Evolutionary conservation across 2,888 invertebrate genomes (phyloP), one percentile per base, ranked within the genome.

Genomic region (Stenurella melanura): DNA sequence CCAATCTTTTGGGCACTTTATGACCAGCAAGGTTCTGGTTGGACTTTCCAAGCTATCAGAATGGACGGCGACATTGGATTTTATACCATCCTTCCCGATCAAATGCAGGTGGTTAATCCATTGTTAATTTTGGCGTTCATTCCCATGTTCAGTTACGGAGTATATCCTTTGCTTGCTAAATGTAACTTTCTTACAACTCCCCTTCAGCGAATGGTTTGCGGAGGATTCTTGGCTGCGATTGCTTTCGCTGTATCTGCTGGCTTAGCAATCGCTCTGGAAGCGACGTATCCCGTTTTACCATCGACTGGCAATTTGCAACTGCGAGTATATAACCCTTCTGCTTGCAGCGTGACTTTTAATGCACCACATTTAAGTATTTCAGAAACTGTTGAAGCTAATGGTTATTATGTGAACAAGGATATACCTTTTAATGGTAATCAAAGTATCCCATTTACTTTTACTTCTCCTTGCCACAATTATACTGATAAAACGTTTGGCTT

Each of bases 1-100:
- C 98, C 98, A 0, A 92, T 99, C n/a, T 99, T 98, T 90, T 99
- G 98, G 98, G 97, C 98, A 0, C 91, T 99, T 0, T 98, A 95
- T 89, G 98, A 99, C 89, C 99, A 99, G 88, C 97, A 97, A 92
- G 97, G 96, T 19, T 97, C 97, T 0, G 92, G 96, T 77, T 98
- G 97, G 97, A 96, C 97, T 0, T 94, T 97, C 89, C 97, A 97
- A 91, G 98, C 97, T 0, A 94, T 94, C 12, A 92, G 94, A 81
- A 97, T 98, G 97, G 91, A 95, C 84, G 97, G 97, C 26, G 91
- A 93, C 78, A 91, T 97, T 75, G 95, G 85, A 5, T 91, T 91
- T 71, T 95, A 93, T 89, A 92, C 93, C 0, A 90, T 97, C 18
- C 94, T 97, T 83, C 97, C 99, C 0, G 99, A 99, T 90, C 98